Percentiles rank a stretch among this genome's conserved stretches.
These are phyloP conservation scores for Actinernus sp. DNA, from an alignment of 92 coral and sea anemone genomes.

Conservation along the genomic window DNA sequence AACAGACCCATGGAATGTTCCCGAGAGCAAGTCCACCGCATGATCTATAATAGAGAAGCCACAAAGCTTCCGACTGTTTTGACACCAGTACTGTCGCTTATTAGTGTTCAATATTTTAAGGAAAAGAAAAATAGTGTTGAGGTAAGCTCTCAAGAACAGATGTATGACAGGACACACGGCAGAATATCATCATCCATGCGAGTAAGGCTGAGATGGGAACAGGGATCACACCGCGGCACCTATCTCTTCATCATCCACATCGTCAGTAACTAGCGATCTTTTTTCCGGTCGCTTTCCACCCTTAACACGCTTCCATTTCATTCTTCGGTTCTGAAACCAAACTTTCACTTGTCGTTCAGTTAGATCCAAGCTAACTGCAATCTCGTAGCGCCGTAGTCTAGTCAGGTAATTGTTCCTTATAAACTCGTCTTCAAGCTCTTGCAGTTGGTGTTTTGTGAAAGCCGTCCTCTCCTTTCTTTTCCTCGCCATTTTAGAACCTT, in stretches of 20 bases:
- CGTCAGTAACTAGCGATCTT: conserved; percentile 3
- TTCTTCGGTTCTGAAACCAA: conserved; percentile 93
- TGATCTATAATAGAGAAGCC: too few relatives aligned
- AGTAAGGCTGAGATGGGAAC: too few relatives aligned
- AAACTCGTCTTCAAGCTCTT: conserved; percentile 90
- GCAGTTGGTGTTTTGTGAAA: conserved; percentile 83
- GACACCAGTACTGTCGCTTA: too few relatives aligned
- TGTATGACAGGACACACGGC: too few relatives aligned
- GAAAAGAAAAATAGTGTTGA: too few relatives aligned
- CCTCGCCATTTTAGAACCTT: conserved; percentile 27
- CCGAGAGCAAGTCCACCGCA: too few relatives aligned
- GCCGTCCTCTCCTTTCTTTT: conserved; percentile 93
- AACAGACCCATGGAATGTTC: too few relatives aligned
- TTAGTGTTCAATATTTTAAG: too few relatives aligned
- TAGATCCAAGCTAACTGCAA: conserved; percentile 86
- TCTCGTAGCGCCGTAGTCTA: conserved; percentile 88
- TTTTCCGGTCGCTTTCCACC: conserved; percentile 76
- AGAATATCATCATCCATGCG: too few relatives aligned
- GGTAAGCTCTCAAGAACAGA: too few relatives aligned
- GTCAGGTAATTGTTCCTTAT: conserved; percentile 84
- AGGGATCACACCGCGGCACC: too few relatives aligned
- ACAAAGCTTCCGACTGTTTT: too few relatives aligned
- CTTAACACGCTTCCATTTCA: conserved; percentile 93
- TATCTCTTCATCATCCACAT: background rate
- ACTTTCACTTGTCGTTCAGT: conserved; percentile 91